phyloP scores from a whole-genome alignment of 2,113 vertebrate species.

The Phrynosoma platyrhinos region DNA sequence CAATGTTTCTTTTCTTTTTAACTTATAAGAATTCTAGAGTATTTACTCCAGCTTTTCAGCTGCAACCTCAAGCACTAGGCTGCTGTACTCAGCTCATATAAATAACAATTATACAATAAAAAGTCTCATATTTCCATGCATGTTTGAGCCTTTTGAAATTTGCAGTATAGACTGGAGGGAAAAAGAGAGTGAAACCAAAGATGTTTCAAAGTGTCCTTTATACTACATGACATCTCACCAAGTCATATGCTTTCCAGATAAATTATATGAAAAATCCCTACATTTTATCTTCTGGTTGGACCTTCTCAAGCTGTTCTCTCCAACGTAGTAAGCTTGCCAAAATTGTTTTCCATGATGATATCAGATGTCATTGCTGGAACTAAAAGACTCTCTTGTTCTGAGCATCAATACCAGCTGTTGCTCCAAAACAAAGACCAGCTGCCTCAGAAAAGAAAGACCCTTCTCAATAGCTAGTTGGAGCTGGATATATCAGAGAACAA shows the following conservation, averaged over 20 bases:
- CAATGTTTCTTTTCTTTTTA: no score
- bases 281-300: not conserved
- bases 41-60: no score
- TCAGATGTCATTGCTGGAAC: not conserved
- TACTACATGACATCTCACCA: not conserved
- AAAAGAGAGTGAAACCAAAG: not conserved
- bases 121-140: not conserved
- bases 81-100: no score
- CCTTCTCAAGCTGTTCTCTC: rapidly evolving
- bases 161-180: not conserved
- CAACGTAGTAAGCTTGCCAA: not conserved
- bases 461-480: rapidly evolving
- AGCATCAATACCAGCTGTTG: conserved; percentile 23
- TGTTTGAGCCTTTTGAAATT: not conserved
- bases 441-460: not conserved
- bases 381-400: not conserved
- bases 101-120: not conserved
- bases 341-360: not conserved
- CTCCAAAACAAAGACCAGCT: not conserved
- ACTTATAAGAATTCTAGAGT: no score
- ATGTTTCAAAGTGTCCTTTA: not conserved
- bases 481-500: not conserved
- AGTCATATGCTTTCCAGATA: conserved; percentile 3
- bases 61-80: no score
- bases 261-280: not conserved